Evolutionary conservation across 2,113 vertebrate species (phyloP).

Genomic region (Nyctereutes procyonoides): DNA sequence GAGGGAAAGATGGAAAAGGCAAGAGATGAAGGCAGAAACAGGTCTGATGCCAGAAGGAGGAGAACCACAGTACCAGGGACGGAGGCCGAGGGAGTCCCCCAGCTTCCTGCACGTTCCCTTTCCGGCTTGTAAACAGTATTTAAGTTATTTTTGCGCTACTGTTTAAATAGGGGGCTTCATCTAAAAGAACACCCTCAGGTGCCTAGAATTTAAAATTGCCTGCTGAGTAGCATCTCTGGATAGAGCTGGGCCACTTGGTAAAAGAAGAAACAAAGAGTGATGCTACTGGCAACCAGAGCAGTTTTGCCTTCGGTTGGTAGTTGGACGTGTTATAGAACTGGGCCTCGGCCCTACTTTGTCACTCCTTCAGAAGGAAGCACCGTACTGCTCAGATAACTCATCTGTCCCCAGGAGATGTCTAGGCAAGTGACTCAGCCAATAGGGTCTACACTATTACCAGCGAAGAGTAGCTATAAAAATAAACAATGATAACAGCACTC

Average conservation of each 20-base stretch:
- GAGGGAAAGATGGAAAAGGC: background rate
- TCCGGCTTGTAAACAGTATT: background rate
- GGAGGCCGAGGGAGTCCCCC: rapidly evolving
- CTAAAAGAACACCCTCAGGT: background rate
- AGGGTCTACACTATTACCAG: background rate
- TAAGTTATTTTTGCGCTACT: background rate
- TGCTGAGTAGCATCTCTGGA: background rate
- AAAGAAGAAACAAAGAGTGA: background rate
- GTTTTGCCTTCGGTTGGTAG: background rate
- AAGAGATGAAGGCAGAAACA: background rate
- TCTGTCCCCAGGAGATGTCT: conserved; percentile 12
- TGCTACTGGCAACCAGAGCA: background rate
- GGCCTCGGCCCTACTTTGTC: background rate
- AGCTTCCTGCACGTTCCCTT: background rate
- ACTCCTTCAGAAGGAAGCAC: background rate
- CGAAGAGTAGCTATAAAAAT: conserved; percentile 58
- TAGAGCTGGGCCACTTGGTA: background rate
- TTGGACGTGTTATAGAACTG: background rate
- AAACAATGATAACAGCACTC: conserved; percentile 64
- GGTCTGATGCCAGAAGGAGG: background rate
- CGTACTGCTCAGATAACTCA: background rate
- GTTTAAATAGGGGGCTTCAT: background rate
- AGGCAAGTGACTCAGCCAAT: background rate
- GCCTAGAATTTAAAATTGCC: conserved; percentile 49
- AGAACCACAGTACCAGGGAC: background rate